phyloP scores from a whole-genome alignment of 2,113 vertebrate genomes.

The Microtus oregoni region DNA sequence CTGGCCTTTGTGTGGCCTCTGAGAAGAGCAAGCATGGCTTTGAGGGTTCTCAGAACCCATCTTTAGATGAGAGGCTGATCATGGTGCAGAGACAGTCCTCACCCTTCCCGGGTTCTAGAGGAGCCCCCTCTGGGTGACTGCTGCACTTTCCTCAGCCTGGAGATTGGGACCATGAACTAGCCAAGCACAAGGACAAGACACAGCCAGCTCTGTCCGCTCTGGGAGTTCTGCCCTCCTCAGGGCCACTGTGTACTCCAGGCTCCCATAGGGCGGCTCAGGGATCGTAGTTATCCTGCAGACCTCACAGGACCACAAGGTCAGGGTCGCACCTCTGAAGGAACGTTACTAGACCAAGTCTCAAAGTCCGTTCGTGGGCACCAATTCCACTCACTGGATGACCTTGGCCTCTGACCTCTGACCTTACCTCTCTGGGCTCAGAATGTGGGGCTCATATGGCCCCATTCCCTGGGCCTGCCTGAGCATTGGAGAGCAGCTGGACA shows the following conservation, averaged over 20 bases:
- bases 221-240: neutral
- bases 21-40: neutral
- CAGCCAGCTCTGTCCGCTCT: neutral
- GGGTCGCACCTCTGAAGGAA: too few species aligned
- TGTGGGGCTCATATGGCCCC: neutral
- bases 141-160: neutral
- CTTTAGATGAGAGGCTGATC: neutral
- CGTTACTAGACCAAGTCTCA: neutral
- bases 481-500: neutral
- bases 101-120: neutral
- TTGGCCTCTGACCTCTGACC: neutral
- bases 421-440: neutral
- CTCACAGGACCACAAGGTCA: neutral
- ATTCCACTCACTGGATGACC: neutral
- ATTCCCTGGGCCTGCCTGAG: neutral
- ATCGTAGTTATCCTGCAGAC: neutral
- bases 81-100: neutral
- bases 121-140: neutral
- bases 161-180: neutral
- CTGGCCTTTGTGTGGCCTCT: neutral
- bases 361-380: neutral
- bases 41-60: neutral
- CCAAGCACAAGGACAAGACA: neutral
- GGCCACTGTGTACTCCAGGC: neutral
- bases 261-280: too few species aligned